Evolutionary conservation across 1,140 invertebrate species (phyloP).

Genomic region (Drosophila willistoni): DNA sequence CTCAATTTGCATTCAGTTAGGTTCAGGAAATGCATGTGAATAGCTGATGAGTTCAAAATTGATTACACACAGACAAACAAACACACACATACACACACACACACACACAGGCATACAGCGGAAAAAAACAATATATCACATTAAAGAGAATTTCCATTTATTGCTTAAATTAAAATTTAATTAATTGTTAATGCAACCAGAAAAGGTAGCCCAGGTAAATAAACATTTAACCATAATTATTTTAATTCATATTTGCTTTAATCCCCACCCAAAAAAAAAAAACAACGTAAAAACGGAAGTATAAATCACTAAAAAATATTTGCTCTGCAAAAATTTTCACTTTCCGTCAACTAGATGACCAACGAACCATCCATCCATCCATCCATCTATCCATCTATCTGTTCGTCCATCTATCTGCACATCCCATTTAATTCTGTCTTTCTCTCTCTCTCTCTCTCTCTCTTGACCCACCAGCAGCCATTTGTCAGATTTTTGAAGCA

Average conservation of each 20-base stretch:
- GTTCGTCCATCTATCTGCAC: slow-evolving; percentile 32
- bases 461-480: slow-evolving; percentile 38
- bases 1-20: slow-evolving; percentile 12
- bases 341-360: slow-evolving; percentile 2
- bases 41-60: slow-evolving; percentile 57
- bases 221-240: slow-evolving; percentile 7
- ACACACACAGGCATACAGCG: not conserved
- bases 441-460: slow-evolving; percentile 32
- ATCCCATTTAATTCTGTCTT: slow-evolving; percentile 22
- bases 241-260: slow-evolving; percentile 4
- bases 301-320: not conserved
- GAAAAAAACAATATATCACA: not conserved
- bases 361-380: slow-evolving; percentile 17
- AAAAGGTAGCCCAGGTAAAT: not conserved
- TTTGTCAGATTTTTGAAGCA: slow-evolving; percentile 54
- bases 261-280: not conserved
- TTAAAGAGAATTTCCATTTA: slow-evolving; percentile 1
- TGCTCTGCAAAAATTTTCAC: slow-evolving; percentile 1
- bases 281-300: too few relatives aligned
- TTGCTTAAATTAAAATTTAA: slow-evolving; percentile 10
- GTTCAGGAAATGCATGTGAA: slow-evolving; percentile 36
- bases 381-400: slow-evolving; percentile 31
- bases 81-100: slow-evolving; percentile 15
- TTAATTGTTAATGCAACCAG: slow-evolving; percentile 15
- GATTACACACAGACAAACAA: slow-evolving; percentile 25